Evolutionary conservation across 2,888 invertebrate genomes (phyloP), one percentile per base, ranked within the genome.

Genomic region (Xylocampa areola): DNA sequence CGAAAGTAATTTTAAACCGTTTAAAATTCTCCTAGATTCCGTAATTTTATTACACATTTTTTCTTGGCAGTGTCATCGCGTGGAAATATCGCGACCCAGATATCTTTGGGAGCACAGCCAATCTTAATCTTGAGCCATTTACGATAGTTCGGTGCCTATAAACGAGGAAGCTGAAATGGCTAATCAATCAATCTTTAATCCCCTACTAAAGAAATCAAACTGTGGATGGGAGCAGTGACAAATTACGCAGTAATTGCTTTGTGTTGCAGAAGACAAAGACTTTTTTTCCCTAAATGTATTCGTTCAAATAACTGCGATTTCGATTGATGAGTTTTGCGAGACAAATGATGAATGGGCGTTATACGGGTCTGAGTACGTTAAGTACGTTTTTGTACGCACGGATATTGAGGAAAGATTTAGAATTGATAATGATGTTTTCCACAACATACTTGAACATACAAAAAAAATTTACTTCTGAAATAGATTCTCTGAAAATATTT

Each of bases 171-270:
- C 69, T 72, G 75, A 85, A 86, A 82, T 79, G 77, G 78, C 85
- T 82, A 88, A 92, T 92, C 91, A 89, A 92, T 93, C 90, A 88
- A 84, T 81, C 77, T 68, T 80, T 80, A 86, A 75, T 76, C 80
- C 82, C 59, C 81, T 77, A 77, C 85, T 86, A 85, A 88, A 87
- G 87, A 87, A 89, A 90, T 89, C 90, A 86, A 85, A 84, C 79
- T 77, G 80, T 74, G 73, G 81, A 85, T 79, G 80, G 62, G 79
- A 77, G 67, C 81, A 70, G 89, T 91, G 93, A 93, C 92, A 92
- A 92, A 93, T 90, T 90, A 83, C 82, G 75, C 85, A 83, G 89
- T 92, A 91, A 93, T 92, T 92, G 92, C 84, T 81, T 79, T 81
- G 84, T 87, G 84, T 79, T 84, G 80, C 76, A 78, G 80, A 79